phyloP scores from a whole-genome alignment of 2,888 invertebrate genomes.

The Catocala fraxini region DNA sequence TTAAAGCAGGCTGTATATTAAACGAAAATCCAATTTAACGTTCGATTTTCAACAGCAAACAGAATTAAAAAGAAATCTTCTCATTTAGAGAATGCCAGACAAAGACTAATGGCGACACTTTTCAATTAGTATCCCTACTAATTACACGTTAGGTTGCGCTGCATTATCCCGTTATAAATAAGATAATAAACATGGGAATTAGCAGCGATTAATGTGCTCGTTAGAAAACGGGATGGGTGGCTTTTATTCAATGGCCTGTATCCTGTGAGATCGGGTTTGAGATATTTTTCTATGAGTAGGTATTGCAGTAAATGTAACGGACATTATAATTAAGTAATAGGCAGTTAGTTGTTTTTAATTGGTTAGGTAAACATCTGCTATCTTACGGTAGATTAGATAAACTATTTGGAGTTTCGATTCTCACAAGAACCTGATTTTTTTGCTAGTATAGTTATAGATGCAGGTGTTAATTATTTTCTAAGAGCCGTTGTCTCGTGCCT shows the following conservation, averaged over 20 bases:
- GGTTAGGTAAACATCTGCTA: no score
- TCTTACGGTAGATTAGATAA: no score
- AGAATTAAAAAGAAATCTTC: neutral
- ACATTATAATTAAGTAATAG: neutral
- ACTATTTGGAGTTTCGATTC: no score
- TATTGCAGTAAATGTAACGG: slow-evolving; percentile 1
- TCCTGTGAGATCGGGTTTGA: slow-evolving; percentile 33
- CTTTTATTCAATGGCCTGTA: slow-evolving; percentile 43
- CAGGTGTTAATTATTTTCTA: no score
- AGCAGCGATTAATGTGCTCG: slow-evolving; percentile 12
- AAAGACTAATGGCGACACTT: slow-evolving; percentile 10
- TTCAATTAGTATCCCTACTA: slow-evolving; percentile 14
- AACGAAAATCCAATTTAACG: no score
- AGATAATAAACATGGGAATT: slow-evolving; percentile 14
- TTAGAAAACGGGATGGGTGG: slow-evolving; percentile 27
- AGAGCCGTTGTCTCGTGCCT: no score
- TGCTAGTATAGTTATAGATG: no score
- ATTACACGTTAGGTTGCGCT: slow-evolving; percentile 9
- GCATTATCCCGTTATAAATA: slow-evolving; percentile 15
- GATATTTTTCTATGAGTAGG: slow-evolving; percentile 27
- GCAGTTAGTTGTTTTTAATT: no score
- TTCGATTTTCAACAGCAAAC: neutral
- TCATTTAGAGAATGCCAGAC: neutral
- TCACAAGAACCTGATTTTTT: no score
- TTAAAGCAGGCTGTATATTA: no score